Evolutionary conservation across 1,140 invertebrate species (phyloP).

Genomic region (Carposina sasakii): DNA sequence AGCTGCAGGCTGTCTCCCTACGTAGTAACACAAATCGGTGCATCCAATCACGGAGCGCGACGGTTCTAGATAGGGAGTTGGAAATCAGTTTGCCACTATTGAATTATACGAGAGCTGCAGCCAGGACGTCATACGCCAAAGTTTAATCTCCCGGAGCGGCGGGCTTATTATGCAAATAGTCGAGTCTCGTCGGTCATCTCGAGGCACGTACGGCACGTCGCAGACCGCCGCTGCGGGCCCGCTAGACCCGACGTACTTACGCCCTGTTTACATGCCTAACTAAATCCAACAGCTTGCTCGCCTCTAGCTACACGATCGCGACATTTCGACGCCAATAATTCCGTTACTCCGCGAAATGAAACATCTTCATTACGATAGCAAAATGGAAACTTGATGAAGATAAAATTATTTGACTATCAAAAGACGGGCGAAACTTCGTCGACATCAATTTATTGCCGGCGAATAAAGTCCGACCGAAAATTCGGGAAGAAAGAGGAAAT

Average conservation of each 20-base stretch:
- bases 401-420: conserved; percentile 56
- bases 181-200: conserved; percentile 51
- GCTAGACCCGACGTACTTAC: not conserved
- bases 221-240: conserved; percentile 1
- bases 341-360: conserved; percentile 25
- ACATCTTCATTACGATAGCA: conserved; percentile 40
- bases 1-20: conserved; percentile 34
- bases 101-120: conserved; percentile 63
- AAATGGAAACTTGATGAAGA: conserved; percentile 40
- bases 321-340: conserved; percentile 15
- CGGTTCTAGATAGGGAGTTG: conserved; percentile 37
- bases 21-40: conserved; percentile 41
- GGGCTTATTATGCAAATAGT: conserved; percentile 68
- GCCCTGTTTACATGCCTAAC: conserved; percentile 20
- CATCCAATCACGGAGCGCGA: conserved; percentile 44
- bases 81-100: conserved; percentile 67
- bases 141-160: conserved; percentile 60
- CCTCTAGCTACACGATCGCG: conserved; percentile 1
- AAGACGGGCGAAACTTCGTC: conserved; percentile 39
- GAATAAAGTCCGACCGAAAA: conserved; percentile 43
- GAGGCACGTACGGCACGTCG: conserved; percentile 39
- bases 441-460: conserved; percentile 51
- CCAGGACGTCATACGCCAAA: conserved; percentile 61
- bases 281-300: not conserved
- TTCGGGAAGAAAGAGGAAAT: conserved; percentile 44